phyloP scores from a whole-genome alignment of 2,888 invertebrate genomes.

The Drosophila heteroneura region DNA sequence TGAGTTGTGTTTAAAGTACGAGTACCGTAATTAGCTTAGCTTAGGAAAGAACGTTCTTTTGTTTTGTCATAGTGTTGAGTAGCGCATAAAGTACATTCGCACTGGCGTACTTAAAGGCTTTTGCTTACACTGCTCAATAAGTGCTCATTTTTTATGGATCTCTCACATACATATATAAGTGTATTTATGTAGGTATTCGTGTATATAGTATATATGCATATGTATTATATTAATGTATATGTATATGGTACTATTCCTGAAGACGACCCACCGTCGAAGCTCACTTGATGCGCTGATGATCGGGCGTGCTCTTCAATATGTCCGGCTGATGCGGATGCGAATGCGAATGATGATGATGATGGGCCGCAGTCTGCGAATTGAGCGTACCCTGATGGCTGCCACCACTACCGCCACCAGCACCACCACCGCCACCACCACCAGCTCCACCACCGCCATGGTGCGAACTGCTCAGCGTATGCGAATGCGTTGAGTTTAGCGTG shows the following conservation, averaged over 20 bases:
- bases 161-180: not conserved
- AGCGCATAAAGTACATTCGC: slow-evolving; percentile 32
- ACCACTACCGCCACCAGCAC: slow-evolving; percentile 48
- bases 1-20: slow-evolving; percentile 55
- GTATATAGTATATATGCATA: not conserved
- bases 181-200: slow-evolving; percentile 15
- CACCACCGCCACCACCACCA: slow-evolving; percentile 60
- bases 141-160: slow-evolving; percentile 20
- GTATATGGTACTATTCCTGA: slow-evolving; percentile 13
- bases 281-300: slow-evolving; percentile 88
- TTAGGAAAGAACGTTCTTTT: slow-evolving; percentile 64
- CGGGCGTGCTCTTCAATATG: slow-evolving; percentile 94
- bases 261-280: slow-evolving; percentile 5
- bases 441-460: slow-evolving; percentile 79
- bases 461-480: slow-evolving; percentile 85
- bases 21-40: slow-evolving; percentile 66
- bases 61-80: slow-evolving; percentile 49
- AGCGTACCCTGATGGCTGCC: slow-evolving; percentile 85
- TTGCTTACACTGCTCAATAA: slow-evolving; percentile 13
- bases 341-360: slow-evolving; percentile 86
- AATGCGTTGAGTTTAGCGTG: slow-evolving; percentile 85
- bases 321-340: slow-evolving; percentile 88
- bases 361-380: slow-evolving; percentile 77
- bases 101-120: slow-evolving; percentile 22
- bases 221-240: slow-evolving; percentile 5